Evolutionary conservation across 1,140 invertebrate species (phyloP).

Genomic region (Cyclargus thomasi): DNA sequence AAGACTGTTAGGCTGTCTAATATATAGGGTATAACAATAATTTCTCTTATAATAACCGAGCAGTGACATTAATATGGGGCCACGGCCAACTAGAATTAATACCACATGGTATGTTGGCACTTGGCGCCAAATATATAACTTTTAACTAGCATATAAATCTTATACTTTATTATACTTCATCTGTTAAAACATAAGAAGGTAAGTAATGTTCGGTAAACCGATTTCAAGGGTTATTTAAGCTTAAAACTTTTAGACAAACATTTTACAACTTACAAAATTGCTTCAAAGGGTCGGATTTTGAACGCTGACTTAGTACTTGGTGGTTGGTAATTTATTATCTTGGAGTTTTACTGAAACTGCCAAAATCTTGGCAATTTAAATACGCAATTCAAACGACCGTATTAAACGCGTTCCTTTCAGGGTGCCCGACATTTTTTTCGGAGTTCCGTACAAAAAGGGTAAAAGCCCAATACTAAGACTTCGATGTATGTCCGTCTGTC

Average conservation of each 20-base stretch:
- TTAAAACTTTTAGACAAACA: background rate
- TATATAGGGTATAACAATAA: slow-evolving; percentile 5
- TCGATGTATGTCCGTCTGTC: too few species aligned
- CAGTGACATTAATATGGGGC: slow-evolving; percentile 3
- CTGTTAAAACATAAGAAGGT: background rate
- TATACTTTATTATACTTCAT: background rate
- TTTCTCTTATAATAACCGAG: slow-evolving; percentile 5
- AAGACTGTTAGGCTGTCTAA: slow-evolving; percentile 1
- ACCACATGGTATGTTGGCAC: background rate
- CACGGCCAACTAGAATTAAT: background rate
- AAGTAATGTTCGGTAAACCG: background rate
- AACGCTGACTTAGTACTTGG: background rate
- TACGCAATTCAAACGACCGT: too few species aligned
- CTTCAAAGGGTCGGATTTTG: background rate
- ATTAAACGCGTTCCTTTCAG: background rate
- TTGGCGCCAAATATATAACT: background rate
- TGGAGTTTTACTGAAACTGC: background rate
- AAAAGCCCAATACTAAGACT: too few species aligned
- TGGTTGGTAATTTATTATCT: background rate
- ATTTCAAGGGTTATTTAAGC: background rate
- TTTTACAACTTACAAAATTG: background rate
- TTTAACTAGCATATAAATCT: background rate
- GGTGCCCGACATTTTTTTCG: too few species aligned
- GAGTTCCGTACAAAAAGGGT: too few species aligned
- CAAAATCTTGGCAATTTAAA: background rate